These are phyloP conservation scores for Notothenia rossii DNA, from an alignment of 2,113 vertebrate species.

Conservation along the genomic window DNA sequence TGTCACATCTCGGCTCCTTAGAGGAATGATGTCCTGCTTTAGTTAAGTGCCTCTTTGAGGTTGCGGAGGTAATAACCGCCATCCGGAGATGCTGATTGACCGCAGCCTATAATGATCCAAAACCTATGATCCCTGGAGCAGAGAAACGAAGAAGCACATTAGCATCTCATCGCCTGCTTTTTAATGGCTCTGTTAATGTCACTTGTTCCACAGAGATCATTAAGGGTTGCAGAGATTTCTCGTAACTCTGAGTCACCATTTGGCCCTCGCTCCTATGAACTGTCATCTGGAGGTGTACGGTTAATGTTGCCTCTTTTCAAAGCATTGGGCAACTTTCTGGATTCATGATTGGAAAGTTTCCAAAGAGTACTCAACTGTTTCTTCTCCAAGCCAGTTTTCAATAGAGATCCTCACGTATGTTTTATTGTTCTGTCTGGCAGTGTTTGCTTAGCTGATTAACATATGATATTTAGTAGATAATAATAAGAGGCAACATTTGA, in stretches of 20 bases:
- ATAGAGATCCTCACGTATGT: not conserved
- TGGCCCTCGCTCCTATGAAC: not conserved
- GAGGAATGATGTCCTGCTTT: not conserved
- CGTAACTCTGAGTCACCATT: slow-evolving; percentile 66
- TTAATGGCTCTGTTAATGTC: slow-evolving; percentile 56
- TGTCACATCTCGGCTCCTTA: not conserved
- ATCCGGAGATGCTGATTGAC: slow-evolving; percentile 49
- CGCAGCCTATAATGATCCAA: slow-evolving; percentile 23
- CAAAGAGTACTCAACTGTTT: not conserved
- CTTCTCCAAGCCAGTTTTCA: not conserved
- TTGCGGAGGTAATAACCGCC: slow-evolving; percentile 35
- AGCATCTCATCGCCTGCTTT: slow-evolving; percentile 39
- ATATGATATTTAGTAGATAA: not conserved
- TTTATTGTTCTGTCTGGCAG: not conserved
- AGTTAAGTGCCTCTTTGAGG: slow-evolving; percentile 9
- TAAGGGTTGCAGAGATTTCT: slow-evolving; percentile 23
- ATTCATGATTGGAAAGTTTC: slow-evolving; percentile 1
- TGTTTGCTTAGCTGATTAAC: slow-evolving; percentile 14
- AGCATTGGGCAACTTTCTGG: not conserved
- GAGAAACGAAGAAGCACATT: slow-evolving; percentile 35
- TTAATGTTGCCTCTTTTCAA: slow-evolving; percentile 5
- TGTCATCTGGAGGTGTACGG: slow-evolving; percentile 9
- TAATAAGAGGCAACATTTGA: not conserved
- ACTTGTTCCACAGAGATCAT: slow-evolving; percentile 34
- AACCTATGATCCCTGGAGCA: slow-evolving; percentile 24